These are phyloP conservation scores for Papilio polyxenes DNA, from an alignment of 1,140 invertebrate genomes.

Conservation along the genomic window DNA sequence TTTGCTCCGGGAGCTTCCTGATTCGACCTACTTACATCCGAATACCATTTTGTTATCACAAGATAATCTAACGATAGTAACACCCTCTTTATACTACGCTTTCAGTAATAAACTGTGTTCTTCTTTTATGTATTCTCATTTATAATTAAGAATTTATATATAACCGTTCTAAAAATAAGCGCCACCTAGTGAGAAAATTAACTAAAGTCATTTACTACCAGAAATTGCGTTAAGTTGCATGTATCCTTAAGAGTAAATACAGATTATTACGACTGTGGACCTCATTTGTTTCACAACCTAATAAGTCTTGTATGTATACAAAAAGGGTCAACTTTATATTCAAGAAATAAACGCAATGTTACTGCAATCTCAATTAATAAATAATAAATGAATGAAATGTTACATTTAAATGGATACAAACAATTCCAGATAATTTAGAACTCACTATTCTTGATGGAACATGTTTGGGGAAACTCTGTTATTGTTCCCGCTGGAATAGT, in stretches of 20 bases:
- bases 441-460: constrained; percentile 13
- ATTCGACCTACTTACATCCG: constrained; percentile 2
- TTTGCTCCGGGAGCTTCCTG: constrained; percentile 1
- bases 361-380: not conserved
- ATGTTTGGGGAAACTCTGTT: constrained; percentile 14
- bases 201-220: not conserved
- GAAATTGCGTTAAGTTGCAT: not conserved
- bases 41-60: not conserved
- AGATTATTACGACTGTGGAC: no score
- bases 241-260: no score
- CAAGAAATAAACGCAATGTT: not conserved
- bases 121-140: not conserved
- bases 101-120: not conserved
- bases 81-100: not conserved
- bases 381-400: not conserved
- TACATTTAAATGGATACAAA: not conserved
- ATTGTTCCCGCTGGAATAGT: constrained; percentile 16
- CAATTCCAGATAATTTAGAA: constrained; percentile 14
- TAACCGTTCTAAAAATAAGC: not conserved
- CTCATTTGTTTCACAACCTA: no score
- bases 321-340: no score
- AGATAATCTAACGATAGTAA: not conserved
- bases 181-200: not conserved
- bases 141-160: not conserved
- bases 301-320: no score